A percentile compares a stretch with the other conserved stretches of the same genome.
Evolutionary conservation across 2,888 invertebrate species (phyloP).

Genomic region (Ormyrus labotus): DNA sequence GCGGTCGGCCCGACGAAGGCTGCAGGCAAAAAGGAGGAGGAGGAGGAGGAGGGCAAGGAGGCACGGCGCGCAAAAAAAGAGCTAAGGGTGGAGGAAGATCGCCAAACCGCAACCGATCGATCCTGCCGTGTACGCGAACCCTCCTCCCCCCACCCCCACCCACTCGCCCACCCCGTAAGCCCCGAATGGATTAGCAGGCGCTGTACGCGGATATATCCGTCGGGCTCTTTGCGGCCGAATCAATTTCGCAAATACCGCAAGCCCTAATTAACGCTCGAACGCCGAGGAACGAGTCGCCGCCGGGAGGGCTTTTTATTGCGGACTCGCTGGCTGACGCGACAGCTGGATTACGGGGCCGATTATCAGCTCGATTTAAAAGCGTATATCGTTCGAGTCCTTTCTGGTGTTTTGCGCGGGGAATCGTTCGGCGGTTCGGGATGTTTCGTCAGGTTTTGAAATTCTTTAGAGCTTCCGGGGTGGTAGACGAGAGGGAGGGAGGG

Average conservation of each 20-base stretch:
- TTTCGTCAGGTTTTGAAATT: too few species aligned
- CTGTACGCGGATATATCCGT: not conserved
- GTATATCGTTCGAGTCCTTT: too few species aligned
- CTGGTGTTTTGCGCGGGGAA: too few species aligned
- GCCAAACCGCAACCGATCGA: conserved; percentile 59
- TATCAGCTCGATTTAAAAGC: too few species aligned
- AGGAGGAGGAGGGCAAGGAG: not conserved
- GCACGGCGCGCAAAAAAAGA: not conserved
- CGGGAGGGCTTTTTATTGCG: too few species aligned
- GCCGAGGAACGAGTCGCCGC: too few species aligned
- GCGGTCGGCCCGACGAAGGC: not conserved
- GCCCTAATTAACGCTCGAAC: conserved; percentile 37
- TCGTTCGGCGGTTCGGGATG: too few species aligned
- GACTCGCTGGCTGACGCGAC: too few species aligned
- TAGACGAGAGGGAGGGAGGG: too few species aligned
- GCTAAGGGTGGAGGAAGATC: conserved; percentile 16
- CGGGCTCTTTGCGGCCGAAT: conserved; percentile 42
- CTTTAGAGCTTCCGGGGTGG: too few species aligned
- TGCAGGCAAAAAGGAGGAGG: conserved; percentile 17
- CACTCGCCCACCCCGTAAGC: not conserved
- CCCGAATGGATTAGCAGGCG: conserved; percentile 33
- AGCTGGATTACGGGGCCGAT: too few species aligned
- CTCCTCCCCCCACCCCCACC: not conserved
- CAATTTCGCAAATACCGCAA: conserved; percentile 51
- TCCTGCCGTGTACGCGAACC: not conserved